phyloP scores from a whole-genome alignment of 2,888 invertebrate genomes.

The Sepioteuthis lessoniana region DNA sequence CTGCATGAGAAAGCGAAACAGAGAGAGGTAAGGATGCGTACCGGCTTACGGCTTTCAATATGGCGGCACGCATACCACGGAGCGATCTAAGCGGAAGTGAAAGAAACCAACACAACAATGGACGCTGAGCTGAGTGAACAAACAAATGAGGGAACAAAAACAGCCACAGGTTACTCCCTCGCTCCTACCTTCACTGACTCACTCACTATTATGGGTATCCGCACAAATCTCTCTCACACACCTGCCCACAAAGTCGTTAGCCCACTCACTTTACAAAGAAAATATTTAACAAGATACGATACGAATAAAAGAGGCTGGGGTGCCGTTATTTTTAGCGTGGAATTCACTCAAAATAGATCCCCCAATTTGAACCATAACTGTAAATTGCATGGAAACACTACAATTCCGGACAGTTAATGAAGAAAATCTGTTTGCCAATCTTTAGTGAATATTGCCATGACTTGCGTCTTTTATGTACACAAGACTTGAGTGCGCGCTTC shows the following conservation, averaged over 20 bases:
- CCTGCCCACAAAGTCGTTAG: neutral
- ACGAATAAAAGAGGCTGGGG: slow-evolving; percentile 12
- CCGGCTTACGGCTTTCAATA: neutral
- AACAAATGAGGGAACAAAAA: neutral
- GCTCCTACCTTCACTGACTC: neutral
- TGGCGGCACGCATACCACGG: neutral
- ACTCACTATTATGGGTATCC: neutral
- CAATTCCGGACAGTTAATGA: slow-evolving; percentile 20
- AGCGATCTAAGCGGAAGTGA: neutral
- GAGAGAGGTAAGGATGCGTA: neutral
- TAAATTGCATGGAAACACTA: neutral
- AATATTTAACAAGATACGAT: neutral
- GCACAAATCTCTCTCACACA: neutral
- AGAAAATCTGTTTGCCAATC: neutral
- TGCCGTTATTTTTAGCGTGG: neutral
- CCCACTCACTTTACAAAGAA: neutral
- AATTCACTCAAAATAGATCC: slow-evolving; percentile 6
- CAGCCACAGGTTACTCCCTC: neutral
- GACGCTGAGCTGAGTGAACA: neutral
- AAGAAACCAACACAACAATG: neutral
- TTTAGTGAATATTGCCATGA: neutral
- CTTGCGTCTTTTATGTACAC: neutral
- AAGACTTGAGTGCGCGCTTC: neutral
- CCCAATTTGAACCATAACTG: slow-evolving; percentile 2
- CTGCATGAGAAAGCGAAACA: no score